Conservation (phyloP, 2,797 vertebrate genomes). For the Lophotriccus pileatus region DNA sequence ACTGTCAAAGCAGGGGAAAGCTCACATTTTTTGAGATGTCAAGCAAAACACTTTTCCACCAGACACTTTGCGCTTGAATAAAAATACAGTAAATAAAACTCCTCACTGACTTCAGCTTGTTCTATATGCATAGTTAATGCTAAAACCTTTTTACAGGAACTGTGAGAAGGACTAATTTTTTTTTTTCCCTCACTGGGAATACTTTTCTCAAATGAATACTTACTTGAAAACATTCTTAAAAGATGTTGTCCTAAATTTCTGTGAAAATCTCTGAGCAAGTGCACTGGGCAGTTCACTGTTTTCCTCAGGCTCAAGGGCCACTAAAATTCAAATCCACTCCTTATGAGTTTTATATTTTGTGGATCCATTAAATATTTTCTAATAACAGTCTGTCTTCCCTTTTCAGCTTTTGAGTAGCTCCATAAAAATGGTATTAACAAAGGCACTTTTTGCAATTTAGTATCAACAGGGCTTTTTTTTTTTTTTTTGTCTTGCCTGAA, state of each 20-base stretch:
- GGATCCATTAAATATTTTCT: background rate
- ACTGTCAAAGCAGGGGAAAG: conserved; percentile 28
- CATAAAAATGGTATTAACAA: background rate
- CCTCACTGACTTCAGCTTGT: background rate
- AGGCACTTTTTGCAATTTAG: background rate
- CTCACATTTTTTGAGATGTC: background rate
- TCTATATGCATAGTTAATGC: background rate
- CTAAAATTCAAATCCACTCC: background rate
- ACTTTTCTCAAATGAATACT: background rate
- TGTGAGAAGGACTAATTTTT: background rate
- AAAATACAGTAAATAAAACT: background rate
- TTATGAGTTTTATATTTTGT: background rate
- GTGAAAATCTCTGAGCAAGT: background rate
- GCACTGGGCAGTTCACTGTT: background rate
- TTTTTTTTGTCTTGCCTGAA: background rate
- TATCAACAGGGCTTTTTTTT: background rate
- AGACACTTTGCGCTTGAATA: background rate
- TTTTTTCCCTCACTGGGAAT: background rate
- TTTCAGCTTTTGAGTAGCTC: background rate
- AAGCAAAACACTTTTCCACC: background rate
- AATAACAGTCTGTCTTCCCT: background rate
- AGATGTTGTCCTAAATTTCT: background rate
- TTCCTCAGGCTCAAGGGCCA: background rate
- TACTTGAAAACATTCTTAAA: background rate
- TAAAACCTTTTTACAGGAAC: background rate